Evolutionary conservation across 2,888 invertebrate species (phyloP), one percentile per base, ranked within the genome.

Genomic region (Lypha dubia): DNA sequence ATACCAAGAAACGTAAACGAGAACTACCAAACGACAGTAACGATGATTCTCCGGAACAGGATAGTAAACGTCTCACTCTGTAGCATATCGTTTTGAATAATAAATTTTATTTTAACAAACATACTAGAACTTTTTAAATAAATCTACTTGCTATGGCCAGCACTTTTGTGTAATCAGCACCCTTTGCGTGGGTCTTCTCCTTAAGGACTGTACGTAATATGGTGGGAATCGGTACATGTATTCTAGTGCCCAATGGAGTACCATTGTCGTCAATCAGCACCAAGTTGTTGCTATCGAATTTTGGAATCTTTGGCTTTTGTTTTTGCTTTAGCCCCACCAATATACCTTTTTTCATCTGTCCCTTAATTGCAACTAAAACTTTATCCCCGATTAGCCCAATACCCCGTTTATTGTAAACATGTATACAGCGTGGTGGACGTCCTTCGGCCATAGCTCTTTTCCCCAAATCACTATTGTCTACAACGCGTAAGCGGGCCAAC

Each of bases 391-490:
- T 93, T 51, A 89, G 91, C 0, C 94, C 94, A 1, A 94, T 92
- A 84, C 93, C 93, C 89, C 93, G 94, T 93, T 96, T 97, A 92
- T 97, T 98, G 90, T 98, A 99, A 79, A 99, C 95, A 90, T 99
- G 98, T 89, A 99, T 99, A 89, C 97, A 95, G 91, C 95, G 96
- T 0, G 99, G 98, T 13, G 98, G 98, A 92, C 96, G 97, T 62
- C 99, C 99, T 90, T 98, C 97, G 1, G 96, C 95, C 96, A 98
- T 98, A 1, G 99, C 98, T 90, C 96, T 94, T 91, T 97, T 98
- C 44, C 99, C 99, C 83, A 99, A 95, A 87, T 96, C 96, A 75
- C 98, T 98, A 92, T 99, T 99, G 92, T 99, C 99, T 3, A 99
- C 99, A 7, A 99, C 98, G 88, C 98, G 93, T 17, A 99, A 93